A percentile compares a stretch with the other conserved stretches of the same genome.
phyloP scores from a whole-genome alignment of 2,113 vertebrate species.

The Apistogramma diplotaenia region DNA sequence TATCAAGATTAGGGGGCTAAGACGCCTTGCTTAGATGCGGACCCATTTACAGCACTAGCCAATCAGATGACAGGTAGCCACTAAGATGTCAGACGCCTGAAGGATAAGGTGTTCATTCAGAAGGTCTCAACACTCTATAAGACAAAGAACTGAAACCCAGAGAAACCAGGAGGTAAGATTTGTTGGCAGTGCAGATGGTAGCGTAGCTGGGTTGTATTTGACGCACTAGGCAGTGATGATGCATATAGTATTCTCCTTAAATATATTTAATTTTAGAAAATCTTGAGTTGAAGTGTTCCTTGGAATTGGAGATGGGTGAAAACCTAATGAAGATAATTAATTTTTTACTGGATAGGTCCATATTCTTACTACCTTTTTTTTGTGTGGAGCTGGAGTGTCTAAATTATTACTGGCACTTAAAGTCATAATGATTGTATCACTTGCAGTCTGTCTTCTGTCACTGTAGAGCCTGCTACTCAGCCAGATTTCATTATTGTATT shows the following conservation, averaged over 20 bases:
- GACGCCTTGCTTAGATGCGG: constrained; percentile 64
- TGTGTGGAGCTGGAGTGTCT: neutral
- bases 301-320: neutral
- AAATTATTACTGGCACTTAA: neutral
- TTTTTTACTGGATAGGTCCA: neutral
- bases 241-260: neutral
- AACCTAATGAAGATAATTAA: neutral
- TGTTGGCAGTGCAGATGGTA: neutral
- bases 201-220: neutral
- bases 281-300: neutral
- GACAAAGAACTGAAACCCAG: constrained; percentile 42
- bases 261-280: neutral
- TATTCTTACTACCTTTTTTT: too few relatives aligned
- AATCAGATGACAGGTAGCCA: constrained; percentile 64
- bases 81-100: constrained; percentile 51
- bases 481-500: neutral
- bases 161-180: constrained; percentile 48
- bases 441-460: neutral
- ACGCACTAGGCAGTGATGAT: neutral
- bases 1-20: constrained; percentile 82
- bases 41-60: constrained; percentile 62
- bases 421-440: neutral
- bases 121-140: constrained; percentile 46
- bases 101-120: constrained; percentile 69
- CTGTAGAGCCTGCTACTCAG: neutral